phyloP scores from a whole-genome alignment of 2,113 vertebrate genomes.

The Xiphias gladius region DNA sequence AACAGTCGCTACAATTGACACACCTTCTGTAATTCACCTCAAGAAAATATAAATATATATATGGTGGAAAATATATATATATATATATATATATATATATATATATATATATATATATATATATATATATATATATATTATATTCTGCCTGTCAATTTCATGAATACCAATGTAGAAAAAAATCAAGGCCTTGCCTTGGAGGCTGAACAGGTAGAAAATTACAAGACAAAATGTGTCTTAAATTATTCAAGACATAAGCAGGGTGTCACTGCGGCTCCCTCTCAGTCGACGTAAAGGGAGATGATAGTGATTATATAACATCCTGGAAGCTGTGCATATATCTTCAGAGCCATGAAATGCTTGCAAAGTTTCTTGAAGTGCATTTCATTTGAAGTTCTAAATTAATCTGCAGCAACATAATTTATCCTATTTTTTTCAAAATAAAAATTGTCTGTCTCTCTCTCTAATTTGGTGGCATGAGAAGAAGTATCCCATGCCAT shows the following conservation, averaged over 20 bases:
- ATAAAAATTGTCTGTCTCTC: background rate
- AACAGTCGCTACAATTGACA: slow-evolving; percentile 2
- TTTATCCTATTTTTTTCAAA: background rate
- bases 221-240: slow-evolving; percentile 9
- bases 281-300: background rate
- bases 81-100: no score
- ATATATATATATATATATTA: no score
- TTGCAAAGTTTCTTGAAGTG: background rate
- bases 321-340: background rate
- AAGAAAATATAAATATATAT: no score
- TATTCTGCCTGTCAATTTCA: background rate
- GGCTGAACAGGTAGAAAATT: slow-evolving; percentile 14
- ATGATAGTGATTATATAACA: background rate
- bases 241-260: slow-evolving; percentile 1
- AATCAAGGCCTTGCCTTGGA: background rate
- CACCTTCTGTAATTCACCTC: slow-evolving; percentile 3
- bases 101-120: no score
- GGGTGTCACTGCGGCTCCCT: background rate
- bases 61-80: no score
- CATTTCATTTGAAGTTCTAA: background rate
- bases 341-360: background rate
- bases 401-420: background rate
- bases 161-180: slow-evolving; percentile 12
- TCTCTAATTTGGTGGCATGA: background rate
- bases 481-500: background rate